Evolutionary conservation across 2,797 vertebrate genomes (phyloP).

Genomic region (Scolopax bukidnonensis): DNA sequence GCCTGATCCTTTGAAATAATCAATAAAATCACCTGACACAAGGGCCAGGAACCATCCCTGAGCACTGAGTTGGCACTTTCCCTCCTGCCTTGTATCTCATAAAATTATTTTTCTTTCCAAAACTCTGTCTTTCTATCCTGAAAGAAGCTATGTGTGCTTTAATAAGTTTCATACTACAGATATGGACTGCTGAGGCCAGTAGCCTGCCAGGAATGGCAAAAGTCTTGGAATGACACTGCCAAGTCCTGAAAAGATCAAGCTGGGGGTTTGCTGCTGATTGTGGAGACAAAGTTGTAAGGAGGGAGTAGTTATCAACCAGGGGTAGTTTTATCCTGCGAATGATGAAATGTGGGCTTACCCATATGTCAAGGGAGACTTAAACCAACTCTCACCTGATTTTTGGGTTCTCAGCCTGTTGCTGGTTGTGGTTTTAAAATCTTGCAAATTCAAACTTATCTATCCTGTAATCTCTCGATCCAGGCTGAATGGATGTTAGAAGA

Average conservation of each 20-base stretch:
- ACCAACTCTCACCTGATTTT: neutral
- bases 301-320: neutral
- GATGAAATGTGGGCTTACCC: neutral
- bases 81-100: neutral
- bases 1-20: neutral
- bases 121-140: neutral
- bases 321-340: neutral
- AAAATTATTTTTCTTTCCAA: neutral
- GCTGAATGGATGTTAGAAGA: neutral
- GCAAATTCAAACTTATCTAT: neutral
- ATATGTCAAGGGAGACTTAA: neutral
- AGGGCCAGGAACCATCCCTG: neutral
- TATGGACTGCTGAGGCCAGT: neutral
- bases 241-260: neutral
- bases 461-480: neutral
- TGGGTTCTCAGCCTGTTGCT: neutral
- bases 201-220: neutral
- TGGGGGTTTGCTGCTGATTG: neutral
- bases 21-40: neutral
- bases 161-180: neutral
- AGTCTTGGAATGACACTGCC: neutral
- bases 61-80: neutral
- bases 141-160: neutral
- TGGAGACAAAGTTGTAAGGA: neutral
- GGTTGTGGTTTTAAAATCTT: neutral